Percentiles rank a stretch among this genome's conserved stretches.
These are phyloP conservation scores for Acromyrmex heyeri DNA, from an alignment of 1,140 invertebrate genomes.

Conservation along the genomic window DNA sequence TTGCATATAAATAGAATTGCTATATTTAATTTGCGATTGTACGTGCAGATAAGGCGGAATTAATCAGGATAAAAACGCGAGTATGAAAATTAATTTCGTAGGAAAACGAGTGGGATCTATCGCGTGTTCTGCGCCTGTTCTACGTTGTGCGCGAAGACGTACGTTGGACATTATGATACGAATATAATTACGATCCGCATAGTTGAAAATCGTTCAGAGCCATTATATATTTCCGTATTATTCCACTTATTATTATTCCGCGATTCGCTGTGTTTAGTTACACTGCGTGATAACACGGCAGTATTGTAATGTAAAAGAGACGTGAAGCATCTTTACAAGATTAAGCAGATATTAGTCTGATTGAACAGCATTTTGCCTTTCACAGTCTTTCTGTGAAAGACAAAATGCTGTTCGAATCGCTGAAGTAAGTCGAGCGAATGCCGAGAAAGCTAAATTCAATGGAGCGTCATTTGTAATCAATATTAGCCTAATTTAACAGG, in stretches of 20 bases:
- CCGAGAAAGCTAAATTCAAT: conserved; percentile 39
- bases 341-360: neutral
- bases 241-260: neutral
- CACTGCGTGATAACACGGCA: neutral
- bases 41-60: conserved; percentile 22
- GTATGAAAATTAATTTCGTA: conserved; percentile 36
- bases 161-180: conserved; percentile 26
- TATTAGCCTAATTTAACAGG: conserved; percentile 36
- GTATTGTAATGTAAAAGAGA: neutral
- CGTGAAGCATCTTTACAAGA: neutral
- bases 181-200: conserved; percentile 25
- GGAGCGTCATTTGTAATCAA: conserved; percentile 26
- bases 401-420: neutral
- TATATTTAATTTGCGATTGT: conserved; percentile 42
- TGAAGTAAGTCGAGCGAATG: conserved; percentile 10
- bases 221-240: neutral
- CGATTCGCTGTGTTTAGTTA: conserved; percentile 7
- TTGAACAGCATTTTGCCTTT: conserved; percentile 9
- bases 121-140: conserved; percentile 38
- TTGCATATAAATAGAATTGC: conserved; percentile 20
- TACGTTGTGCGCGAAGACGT: neutral
- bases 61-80: conserved; percentile 29
- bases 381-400: neutral
- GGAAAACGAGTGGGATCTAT: conserved; percentile 33
- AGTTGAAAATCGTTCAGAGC: neutral